A percentile compares a stretch with the other conserved stretches of the same genome.
Evolutionary conservation across 1,140 invertebrate genomes (phyloP).

Genomic region (Bombus difficillimus): DNA sequence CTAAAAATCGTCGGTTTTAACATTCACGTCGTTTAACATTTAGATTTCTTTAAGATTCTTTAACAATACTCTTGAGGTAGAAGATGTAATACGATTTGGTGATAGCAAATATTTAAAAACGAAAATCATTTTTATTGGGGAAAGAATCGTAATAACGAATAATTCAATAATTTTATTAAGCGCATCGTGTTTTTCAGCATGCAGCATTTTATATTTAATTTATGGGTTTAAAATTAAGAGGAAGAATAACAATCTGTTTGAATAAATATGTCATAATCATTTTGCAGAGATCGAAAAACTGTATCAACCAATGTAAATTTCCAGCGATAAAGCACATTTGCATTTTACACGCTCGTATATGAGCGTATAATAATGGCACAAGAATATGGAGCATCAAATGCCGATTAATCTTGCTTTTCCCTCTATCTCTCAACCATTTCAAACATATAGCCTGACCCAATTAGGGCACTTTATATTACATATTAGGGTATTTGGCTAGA

Average conservation of each 20-base stretch:
- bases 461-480: background rate
- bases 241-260: background rate
- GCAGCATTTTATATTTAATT: too few species aligned
- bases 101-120: too few species aligned
- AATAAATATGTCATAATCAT: background rate
- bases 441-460: background rate
- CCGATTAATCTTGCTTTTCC: conserved; percentile 9
- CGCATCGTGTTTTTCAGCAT: too few species aligned
- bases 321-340: background rate
- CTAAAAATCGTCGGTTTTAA: too few species aligned
- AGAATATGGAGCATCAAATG: conserved; percentile 9
- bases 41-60: too few species aligned
- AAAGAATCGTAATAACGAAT: too few species aligned
- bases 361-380: background rate
- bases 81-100: too few species aligned
- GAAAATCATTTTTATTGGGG: too few species aligned
- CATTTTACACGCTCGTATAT: background rate
- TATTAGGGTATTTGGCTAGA: background rate
- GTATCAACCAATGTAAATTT: background rate
- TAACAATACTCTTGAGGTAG: too few species aligned
- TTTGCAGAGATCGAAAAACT: background rate
- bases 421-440: background rate
- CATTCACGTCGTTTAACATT: too few species aligned
- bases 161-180: too few species aligned
- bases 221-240: too few species aligned